phyloP scores from a whole-genome alignment of 2,113 vertebrate species.

The Tyto alba region DNA sequence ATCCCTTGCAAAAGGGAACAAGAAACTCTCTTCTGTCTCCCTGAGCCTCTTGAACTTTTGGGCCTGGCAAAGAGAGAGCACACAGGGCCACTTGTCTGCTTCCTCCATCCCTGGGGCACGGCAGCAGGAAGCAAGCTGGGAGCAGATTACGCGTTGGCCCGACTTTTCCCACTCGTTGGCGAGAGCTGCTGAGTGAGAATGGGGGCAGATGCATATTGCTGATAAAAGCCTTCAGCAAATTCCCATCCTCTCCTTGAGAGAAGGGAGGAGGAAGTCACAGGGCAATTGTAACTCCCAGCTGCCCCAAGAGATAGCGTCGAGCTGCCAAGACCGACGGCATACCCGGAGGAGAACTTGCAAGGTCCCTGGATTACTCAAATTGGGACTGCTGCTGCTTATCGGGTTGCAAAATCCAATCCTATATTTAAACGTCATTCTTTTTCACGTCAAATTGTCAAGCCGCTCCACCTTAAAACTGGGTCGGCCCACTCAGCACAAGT shows the following conservation, averaged over 20 bases:
- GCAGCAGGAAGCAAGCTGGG: conserved; percentile 51
- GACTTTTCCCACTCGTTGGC: conserved; percentile 53
- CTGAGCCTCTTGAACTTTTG: conserved; percentile 16
- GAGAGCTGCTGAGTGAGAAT: not conserved
- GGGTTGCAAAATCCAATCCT: accelerated
- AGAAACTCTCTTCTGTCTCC: not conserved
- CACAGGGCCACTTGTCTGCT: conserved; percentile 45
- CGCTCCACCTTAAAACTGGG: not conserved
- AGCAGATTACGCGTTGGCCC: conserved; percentile 45
- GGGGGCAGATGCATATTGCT: conserved; percentile 55
- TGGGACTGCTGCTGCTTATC: not conserved
- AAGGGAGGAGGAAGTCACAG: conserved; percentile 39
- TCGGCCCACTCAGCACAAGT: not conserved
- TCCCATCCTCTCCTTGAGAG: conserved; percentile 35
- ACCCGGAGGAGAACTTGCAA: not conserved
- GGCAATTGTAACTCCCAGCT: not conserved
- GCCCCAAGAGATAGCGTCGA: not conserved
- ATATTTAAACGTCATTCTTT: not conserved
- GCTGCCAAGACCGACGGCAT: accelerated
- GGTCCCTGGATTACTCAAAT: accelerated
- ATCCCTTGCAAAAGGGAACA: not conserved
- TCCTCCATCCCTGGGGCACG: conserved; percentile 52
- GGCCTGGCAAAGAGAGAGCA: conserved; percentile 19
- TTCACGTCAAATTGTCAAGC: not conserved
- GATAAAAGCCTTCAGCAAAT: conserved; percentile 57